Conservation (phyloP, 1,140 invertebrate species). For the Bombus cullumanus region DNA sequence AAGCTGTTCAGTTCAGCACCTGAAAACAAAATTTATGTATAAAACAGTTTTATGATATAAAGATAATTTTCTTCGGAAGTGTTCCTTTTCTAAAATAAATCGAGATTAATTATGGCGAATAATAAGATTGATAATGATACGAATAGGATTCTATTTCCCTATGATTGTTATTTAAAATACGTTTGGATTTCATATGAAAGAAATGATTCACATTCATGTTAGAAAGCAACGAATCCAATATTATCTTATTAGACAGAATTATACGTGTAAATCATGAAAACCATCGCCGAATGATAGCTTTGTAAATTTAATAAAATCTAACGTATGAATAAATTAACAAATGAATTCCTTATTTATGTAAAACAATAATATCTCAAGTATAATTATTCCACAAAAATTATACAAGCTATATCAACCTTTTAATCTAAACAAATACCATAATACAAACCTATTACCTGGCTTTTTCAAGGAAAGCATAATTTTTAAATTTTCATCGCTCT, state of each 20-base stretch:
- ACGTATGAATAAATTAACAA: neutral
- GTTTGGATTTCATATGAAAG: too few species aligned
- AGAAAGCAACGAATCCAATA: neutral
- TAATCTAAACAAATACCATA: neutral
- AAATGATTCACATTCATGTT: too few species aligned
- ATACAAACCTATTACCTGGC: neutral
- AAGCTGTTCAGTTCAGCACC: slow-evolving; percentile 71
- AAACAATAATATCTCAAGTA: neutral
- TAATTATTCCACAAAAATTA: neutral
- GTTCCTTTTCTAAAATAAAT: too few species aligned
- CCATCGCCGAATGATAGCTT: too few species aligned
- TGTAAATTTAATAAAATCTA: too few species aligned
- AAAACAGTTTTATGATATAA: neutral
- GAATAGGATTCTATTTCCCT: too few species aligned
- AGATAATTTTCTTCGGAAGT: too few species aligned
- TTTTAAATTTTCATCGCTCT: neutral
- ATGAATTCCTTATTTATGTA: neutral
- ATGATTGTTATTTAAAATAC: too few species aligned
- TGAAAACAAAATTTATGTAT: slow-evolving; percentile 50
- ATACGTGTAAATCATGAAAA: neutral
- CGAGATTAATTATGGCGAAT: too few species aligned
- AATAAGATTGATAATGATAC: too few species aligned
- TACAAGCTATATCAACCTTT: neutral
- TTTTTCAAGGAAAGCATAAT: neutral
- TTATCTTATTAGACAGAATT: neutral